Evolutionary conservation across 2,797 vertebrate genomes (phyloP).

Genomic region (Urocyon cinereoargenteus): DNA sequence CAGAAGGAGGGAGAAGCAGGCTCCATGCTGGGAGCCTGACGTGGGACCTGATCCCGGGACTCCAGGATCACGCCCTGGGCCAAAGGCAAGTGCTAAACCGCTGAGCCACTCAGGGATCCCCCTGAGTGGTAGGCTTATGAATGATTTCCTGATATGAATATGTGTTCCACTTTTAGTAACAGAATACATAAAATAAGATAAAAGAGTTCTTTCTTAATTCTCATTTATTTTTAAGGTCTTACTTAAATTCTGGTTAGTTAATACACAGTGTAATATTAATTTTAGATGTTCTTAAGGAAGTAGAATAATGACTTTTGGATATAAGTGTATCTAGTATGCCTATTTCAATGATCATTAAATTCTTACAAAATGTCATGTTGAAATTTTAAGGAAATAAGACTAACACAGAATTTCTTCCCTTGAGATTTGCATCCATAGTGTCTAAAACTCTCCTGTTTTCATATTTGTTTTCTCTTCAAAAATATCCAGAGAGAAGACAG

Average conservation of each 20-base stretch:
- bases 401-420: not conserved
- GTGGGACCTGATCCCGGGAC: too few relatives aligned
- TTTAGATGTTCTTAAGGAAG: not conserved
- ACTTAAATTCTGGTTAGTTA: not conserved
- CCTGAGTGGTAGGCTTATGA: not conserved
- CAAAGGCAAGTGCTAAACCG: too few relatives aligned
- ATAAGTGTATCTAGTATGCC: not conserved
- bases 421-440: not conserved
- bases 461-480: not conserved
- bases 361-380: not conserved
- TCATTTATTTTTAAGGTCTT: not conserved
- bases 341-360: constrained; percentile 16
- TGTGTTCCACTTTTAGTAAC: not conserved
- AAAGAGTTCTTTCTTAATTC: not conserved
- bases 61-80: too few relatives aligned
- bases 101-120: too few relatives aligned
- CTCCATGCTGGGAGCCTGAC: too few relatives aligned
- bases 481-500: not conserved
- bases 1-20: too few relatives aligned
- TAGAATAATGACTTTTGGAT: not conserved
- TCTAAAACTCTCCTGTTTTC: not conserved
- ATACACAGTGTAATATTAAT: not conserved
- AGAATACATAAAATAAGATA: constrained; percentile 12
- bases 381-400: not conserved
- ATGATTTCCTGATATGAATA: not conserved